Conservation (phyloP, 2,113 vertebrate genomes). For the Oreochromis spilurus region DNA sequence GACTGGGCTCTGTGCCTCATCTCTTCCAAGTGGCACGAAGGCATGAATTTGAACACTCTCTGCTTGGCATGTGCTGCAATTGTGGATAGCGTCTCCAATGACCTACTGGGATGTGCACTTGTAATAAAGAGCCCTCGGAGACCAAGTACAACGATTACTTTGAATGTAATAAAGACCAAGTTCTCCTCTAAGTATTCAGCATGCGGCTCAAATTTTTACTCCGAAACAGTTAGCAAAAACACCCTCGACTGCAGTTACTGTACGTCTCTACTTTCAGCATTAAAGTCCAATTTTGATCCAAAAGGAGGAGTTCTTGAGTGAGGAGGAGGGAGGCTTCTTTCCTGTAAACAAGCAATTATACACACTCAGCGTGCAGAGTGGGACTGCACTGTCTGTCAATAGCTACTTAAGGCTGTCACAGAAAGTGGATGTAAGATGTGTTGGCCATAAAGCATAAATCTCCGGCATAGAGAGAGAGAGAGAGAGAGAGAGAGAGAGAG, state of each 20-base stretch:
- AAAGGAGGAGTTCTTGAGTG: constrained; percentile 31
- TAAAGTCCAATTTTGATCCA: constrained; percentile 49
- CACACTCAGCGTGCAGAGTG: constrained; percentile 49
- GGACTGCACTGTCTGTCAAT: constrained; percentile 59
- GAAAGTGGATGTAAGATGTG: constrained; percentile 59
- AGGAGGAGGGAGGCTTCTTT: constrained; percentile 37
- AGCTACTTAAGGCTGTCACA: constrained; percentile 67
- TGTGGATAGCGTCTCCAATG: neutral
- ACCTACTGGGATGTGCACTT: constrained; percentile 4
- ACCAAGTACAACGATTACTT: neutral
- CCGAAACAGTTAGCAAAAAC: neutral
- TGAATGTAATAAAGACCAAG: neutral
- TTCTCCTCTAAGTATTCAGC: neutral
- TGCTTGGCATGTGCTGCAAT: constrained; percentile 4
- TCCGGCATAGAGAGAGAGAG: constrained; percentile 13
- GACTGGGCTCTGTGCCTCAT: constrained; percentile 21
- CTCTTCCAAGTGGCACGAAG: constrained; percentile 33
- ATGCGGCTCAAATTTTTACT: neutral
- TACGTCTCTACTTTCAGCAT: constrained; percentile 25
- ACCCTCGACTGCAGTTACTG: neutral
- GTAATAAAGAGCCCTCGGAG: neutral
- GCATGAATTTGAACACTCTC: constrained; percentile 25
- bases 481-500: neutral
- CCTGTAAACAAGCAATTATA: constrained; percentile 72
- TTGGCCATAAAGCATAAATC: constrained; percentile 57